phyloP scores from a whole-genome alignment of 2,888 invertebrate genomes.

The Cremastinae sp. region DNA sequence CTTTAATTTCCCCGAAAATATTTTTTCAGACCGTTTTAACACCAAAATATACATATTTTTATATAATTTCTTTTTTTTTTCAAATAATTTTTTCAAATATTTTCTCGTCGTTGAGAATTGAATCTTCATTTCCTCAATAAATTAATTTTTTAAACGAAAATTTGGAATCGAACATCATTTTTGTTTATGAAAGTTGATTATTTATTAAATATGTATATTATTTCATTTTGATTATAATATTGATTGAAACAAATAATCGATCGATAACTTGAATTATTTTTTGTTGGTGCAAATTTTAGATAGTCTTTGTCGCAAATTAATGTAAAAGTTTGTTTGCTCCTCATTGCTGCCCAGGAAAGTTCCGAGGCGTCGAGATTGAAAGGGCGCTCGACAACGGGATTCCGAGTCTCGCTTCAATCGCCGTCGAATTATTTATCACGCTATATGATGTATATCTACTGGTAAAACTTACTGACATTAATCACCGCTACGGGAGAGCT shows the following conservation, averaged over 20 bases:
- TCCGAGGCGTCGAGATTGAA: slow-evolving; percentile 69
- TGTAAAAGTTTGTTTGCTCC: neutral
- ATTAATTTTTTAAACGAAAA: no score
- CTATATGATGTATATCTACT: slow-evolving; percentile 50
- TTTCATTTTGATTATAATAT: neutral
- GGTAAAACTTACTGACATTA: slow-evolving; percentile 35
- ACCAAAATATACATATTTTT: neutral
- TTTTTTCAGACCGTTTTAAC: neutral
- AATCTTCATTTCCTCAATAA: no score
- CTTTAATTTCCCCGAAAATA: neutral
- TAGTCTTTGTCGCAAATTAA: no score
- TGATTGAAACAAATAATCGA: no score
- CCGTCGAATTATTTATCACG: slow-evolving; percentile 62
- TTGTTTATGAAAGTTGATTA: no score
- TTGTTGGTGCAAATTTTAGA: no score
- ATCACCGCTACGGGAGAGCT: slow-evolving; percentile 50
- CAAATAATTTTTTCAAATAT: neutral
- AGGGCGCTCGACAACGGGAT: slow-evolving; percentile 58
- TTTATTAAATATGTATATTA: no score
- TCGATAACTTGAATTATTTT: no score
- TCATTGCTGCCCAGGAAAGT: slow-evolving; percentile 66
- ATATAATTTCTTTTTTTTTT: neutral
- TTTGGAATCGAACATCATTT: no score
- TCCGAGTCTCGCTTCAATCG: slow-evolving; percentile 65
- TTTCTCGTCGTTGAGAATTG: no score